Evolutionary conservation across 2,797 vertebrate genomes (phyloP), one percentile per base, ranked within the genome.

Genomic region (Morelia viridis): DNA sequence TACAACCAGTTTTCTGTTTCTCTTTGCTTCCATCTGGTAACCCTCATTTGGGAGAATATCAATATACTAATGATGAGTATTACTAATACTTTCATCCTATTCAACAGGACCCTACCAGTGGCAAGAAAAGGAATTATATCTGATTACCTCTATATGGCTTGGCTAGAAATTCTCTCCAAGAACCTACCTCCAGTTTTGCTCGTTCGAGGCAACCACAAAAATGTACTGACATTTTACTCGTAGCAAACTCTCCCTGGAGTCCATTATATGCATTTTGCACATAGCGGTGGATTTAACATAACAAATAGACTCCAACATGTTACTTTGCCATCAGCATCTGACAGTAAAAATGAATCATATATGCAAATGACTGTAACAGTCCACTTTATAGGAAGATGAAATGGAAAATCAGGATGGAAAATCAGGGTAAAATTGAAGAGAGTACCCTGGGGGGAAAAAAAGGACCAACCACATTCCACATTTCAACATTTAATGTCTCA

Each of bases 121-220:
- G 99, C 99, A 89, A 99, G 99, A 93, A 99, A 99, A 96, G 99
- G 97, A 94, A 97, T 98, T 0, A 97, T 99, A 90, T 99, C 99
- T 2, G 99, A 99, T 93, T 98, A 98, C 96, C 98, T 99, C 91
- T 99, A 99, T 94, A 98, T 99, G 99, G 98, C 99, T 93, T 99
- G 99, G 99, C 94, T 99, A 96, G 99, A 99, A 96, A 96, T 97
- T 76, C 98, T 99, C 93, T 98, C 99, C 0, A 98, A 98, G 96
- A 98, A 99, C 95, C 98, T 99, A 83, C 99, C 99, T 95, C 98
- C 99, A 46, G 97, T 98, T 76, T 92, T 99, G 94, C 97, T 99
- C 95, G 98, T 99, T 91, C 98, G 99, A 97, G 99, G 99, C 93
- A 99, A 99, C 97, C 99, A 99, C 97, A 99, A 99, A 98, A 99